Evolutionary conservation across 23 tunicate species (phyloP), one percentile per base, ranked within the genome.

Genomic region (Ciona savignyi): DNA sequence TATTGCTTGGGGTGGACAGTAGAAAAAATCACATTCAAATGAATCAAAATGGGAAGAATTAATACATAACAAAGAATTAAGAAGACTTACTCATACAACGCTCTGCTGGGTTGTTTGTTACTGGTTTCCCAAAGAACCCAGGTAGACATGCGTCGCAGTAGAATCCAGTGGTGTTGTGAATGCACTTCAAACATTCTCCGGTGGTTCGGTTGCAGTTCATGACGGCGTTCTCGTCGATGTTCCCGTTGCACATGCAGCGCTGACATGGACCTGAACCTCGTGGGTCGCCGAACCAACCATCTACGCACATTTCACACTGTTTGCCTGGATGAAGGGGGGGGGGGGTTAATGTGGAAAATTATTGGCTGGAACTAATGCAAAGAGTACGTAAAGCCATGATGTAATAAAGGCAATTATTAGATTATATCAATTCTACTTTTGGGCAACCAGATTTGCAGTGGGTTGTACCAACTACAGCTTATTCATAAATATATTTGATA

Each of bases 231-330:
- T 68, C 79, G 49, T 94, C 99, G 65, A 87, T 85, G 68, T 94
- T 94, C 4, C 99, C 99, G 71, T 83, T 86, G 65, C 99, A 94
- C 71, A 70, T 74, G 75, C 99, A 94, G 27, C 82, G 71, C 62
- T 90, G 86, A 64, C 99, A 94, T 25, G 88, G 86, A 20, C 86
- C 91, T 23, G 67, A 48, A 30, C 83, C 85, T n/a, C 79, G 63
- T 2, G 98, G 98, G 35, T 85, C 93, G 21, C 98, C 98, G 66
- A 84, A 92, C 94, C 94, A 94, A 35, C 94, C 95, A 64, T 86
- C 95, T 82, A 74, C 70, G 80, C 99, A 94, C 27, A 82, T 65
- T 60, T 94, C 94, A 65, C 99, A 94, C 23, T 75, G 90, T 25
- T 77, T 73, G 30, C 99, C 97, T 85, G 64, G 15, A 25, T 69